Evolutionary conservation across 2,888 invertebrate genomes (phyloP).

Genomic region (Parnassius orleans): DNA sequence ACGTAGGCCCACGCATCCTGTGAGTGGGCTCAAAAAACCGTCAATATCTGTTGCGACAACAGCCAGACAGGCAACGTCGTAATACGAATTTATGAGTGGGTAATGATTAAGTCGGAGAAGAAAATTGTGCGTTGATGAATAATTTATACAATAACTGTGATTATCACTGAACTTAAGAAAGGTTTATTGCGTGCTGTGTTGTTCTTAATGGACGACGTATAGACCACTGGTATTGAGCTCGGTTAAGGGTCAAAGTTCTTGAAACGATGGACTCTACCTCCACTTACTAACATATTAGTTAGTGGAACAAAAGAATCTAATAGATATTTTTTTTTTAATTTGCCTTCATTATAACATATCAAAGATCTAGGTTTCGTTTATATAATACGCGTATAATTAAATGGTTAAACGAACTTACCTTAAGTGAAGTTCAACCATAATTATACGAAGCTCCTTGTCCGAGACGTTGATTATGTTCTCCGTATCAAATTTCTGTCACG

Average conservation of each 20-base stretch:
- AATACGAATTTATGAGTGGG: conserved; percentile 33
- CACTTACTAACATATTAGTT: too few relatives aligned
- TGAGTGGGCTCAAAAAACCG: conserved; percentile 57
- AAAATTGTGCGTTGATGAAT: conserved; percentile 26
- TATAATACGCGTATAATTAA: too few relatives aligned
- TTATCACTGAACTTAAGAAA: conserved; percentile 23
- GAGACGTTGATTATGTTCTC: too few relatives aligned
- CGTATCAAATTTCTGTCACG: too few relatives aligned
- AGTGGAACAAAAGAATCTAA: too few relatives aligned
- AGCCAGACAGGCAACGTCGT: conserved; percentile 37
- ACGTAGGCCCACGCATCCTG: conserved; percentile 68
- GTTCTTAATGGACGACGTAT: conserved; percentile 12
- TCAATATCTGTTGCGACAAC: conserved; percentile 59
- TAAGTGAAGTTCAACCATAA: too few relatives aligned
- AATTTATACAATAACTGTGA: conserved; percentile 24
- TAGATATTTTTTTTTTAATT: too few relatives aligned
- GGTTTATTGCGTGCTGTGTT: conserved; percentile 22
- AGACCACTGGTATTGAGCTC: conserved; percentile 20
- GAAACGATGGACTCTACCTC: too few relatives aligned
- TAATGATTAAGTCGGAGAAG: conserved; percentile 24
- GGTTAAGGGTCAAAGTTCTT: background rate
- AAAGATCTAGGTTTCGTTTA: too few relatives aligned
- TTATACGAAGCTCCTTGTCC: too few relatives aligned
- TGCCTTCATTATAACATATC: too few relatives aligned
- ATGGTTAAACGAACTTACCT: too few relatives aligned